phyloP scores from a whole-genome alignment of 64 coral and sea anemone genomes.

The Trachythela sp. region DNA sequence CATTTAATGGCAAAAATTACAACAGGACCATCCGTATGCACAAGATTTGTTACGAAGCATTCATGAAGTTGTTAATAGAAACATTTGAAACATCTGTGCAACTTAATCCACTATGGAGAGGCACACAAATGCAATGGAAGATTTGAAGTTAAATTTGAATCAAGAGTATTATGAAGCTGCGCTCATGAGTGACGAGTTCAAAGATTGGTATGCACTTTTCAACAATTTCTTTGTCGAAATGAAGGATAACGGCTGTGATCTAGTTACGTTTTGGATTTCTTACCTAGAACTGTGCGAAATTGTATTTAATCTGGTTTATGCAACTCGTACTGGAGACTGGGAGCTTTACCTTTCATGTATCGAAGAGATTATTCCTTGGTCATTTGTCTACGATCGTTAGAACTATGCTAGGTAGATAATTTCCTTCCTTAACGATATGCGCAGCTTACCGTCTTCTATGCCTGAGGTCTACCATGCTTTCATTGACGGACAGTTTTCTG shows the following conservation, averaged over 20 bases:
- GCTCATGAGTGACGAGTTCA: too few species aligned
- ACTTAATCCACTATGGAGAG: too few species aligned
- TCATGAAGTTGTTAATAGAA: too few species aligned
- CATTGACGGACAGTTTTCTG: slow-evolving; percentile 19
- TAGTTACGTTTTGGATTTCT: slow-evolving; percentile 41
- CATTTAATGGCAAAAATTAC: too few species aligned
- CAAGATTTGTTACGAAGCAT: too few species aligned
- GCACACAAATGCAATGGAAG: too few species aligned
- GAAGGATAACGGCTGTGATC: slow-evolving; percentile 26
- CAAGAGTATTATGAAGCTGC: too few species aligned
- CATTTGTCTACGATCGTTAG: slow-evolving; percentile 27
- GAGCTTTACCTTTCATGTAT: background rate
- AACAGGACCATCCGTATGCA: too few species aligned
- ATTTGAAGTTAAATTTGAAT: too few species aligned
- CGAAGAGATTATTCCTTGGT: slow-evolving; percentile 42
- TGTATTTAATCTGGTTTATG: slow-evolving; percentile 21
- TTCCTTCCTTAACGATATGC: slow-evolving; percentile 19
- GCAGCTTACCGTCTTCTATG: background rate
- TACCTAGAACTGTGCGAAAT: slow-evolving; percentile 40
- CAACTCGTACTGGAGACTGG: too few species aligned
- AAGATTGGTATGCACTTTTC: background rate
- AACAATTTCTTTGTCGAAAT: too few species aligned
- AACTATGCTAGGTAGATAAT: background rate
- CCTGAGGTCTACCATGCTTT: background rate
- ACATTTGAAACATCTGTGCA: too few species aligned